Base-by-base conservation (phyloP, 2,113 vertebrate genomes). In the Oreochromis niloticus region DNA sequence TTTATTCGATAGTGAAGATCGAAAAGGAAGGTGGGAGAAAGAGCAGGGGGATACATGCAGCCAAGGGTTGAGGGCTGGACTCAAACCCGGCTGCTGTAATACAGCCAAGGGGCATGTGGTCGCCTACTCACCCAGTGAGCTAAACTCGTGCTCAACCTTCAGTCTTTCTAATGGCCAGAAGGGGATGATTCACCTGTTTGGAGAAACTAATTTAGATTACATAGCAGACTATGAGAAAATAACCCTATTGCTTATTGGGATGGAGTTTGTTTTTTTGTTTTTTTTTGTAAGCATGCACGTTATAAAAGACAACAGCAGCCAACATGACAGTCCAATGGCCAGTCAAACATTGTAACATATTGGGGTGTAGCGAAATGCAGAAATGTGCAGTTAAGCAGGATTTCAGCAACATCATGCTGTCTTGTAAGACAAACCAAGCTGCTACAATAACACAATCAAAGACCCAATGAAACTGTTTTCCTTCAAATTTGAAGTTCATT, bases 1-100 rank as follows among this genome's bases (percentile, higher is more conserved):
- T 68, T 68, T 68, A 0, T 39, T 39, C 34, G 34, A 68, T 0
- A 68, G 63, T 68, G 63, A 0, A 39, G 19, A 2, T 68, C 4
- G 1, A 22, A 63, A 63, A 68, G 34, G 19, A 39, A 68, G 63
- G 61, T 22, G 61, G 61, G 61, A 66, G 34, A 66, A 66, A 39
- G 19, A 66, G 61, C 61, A n/a, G 10, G 17, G 1, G 11, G 32
- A 66, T 66, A 39, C 4, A 66, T 39, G 61, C 34, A 66, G 61
- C 61, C 11, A 39, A 66, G 19, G 61, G 34, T 68, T 11, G 61
- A 68, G 19, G 34, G 1, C 19, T 39, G 19, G 61, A 68, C 19
- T 68, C 61, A 39, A 39, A 68, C 61, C 34, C 3, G 1, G 34
- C 34, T n/a, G 19, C 61, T 66, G 61, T n/a, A 66, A 22, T 39